phyloP scores from a whole-genome alignment of 2,888 invertebrate species.

The Dorcus hopei region DNA sequence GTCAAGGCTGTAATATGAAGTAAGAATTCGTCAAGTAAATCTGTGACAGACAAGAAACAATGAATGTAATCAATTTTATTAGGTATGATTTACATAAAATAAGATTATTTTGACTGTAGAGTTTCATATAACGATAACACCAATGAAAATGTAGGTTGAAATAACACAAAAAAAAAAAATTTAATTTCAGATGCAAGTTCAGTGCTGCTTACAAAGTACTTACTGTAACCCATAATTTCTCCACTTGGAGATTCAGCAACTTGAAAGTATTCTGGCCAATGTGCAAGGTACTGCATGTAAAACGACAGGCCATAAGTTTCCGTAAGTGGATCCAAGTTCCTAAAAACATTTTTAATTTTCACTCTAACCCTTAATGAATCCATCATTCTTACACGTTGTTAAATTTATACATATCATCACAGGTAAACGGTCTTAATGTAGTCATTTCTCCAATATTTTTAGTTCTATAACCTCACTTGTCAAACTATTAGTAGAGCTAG shows the following conservation, averaged over 20 bases:
- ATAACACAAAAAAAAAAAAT: neutral
- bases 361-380: neutral
- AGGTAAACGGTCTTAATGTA: slow-evolving; percentile 86
- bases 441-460: slow-evolving; percentile 64
- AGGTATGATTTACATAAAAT: neutral
- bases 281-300: slow-evolving; percentile 95
- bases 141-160: neutral
- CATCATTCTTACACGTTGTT: slow-evolving; percentile 81
- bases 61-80: neutral
- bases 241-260: slow-evolving; percentile 94
- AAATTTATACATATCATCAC: slow-evolving; percentile 91
- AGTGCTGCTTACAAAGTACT: slow-evolving; percentile 43
- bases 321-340: slow-evolving; percentile 94
- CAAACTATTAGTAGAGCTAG: no score
- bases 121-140: no score
- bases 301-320: slow-evolving; percentile 95
- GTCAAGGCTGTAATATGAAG: no score
- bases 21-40: neutral
- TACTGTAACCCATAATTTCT: slow-evolving; percentile 98
- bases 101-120: neutral
- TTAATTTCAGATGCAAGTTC: no score
- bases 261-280: slow-evolving; percentile 99
- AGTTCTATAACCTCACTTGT: no score
- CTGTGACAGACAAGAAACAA: neutral
- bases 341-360: slow-evolving; percentile 49